These are phyloP conservation scores for Saccostrea glomerata DNA, from an alignment of 1,140 invertebrate genomes.

Conservation along the genomic window DNA sequence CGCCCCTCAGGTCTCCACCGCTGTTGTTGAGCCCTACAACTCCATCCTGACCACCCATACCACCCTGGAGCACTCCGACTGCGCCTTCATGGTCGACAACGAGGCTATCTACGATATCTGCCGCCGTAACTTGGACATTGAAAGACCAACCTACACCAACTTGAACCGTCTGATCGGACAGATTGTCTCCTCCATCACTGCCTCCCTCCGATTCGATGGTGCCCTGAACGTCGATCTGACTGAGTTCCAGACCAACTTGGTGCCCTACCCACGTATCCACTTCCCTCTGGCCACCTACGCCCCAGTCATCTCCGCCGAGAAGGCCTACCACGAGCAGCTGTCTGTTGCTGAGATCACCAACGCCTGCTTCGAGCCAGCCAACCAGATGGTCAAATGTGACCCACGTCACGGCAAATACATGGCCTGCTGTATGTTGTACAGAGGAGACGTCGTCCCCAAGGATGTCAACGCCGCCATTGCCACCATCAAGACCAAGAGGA, in stretches of 20 bases:
- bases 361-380: conserved; percentile 92
- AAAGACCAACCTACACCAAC: conserved; percentile 89
- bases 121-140: conserved; percentile 84
- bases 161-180: conserved; percentile 88
- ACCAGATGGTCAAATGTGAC: conserved; percentile 96
- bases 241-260: conserved; percentile 86
- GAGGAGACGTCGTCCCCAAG: conserved; percentile 83
- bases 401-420: conserved; percentile 93
- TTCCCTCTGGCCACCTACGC: conserved; percentile 76
- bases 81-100: conserved; percentile 83
- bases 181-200: conserved; percentile 91
- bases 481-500: conserved; percentile 87
- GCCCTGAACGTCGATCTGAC: conserved; percentile 85
- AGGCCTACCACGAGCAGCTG: conserved; percentile 79
- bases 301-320: conserved; percentile 75
- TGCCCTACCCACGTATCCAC: conserved; percentile 76
- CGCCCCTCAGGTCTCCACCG: conserved; percentile 87
- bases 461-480: conserved; percentile 93
- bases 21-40: conserved; percentile 79
- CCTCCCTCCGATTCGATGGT: conserved; percentile 89
- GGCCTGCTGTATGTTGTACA: conserved; percentile 76
- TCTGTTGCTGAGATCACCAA: conserved; percentile 83
- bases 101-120: conserved; percentile 93
- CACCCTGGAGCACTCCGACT: conserved; percentile 77
- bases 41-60: conserved; percentile 79